Evolutionary conservation across 2,797 vertebrate genomes (phyloP).

Genomic region (Clarias pachynema): DNA sequence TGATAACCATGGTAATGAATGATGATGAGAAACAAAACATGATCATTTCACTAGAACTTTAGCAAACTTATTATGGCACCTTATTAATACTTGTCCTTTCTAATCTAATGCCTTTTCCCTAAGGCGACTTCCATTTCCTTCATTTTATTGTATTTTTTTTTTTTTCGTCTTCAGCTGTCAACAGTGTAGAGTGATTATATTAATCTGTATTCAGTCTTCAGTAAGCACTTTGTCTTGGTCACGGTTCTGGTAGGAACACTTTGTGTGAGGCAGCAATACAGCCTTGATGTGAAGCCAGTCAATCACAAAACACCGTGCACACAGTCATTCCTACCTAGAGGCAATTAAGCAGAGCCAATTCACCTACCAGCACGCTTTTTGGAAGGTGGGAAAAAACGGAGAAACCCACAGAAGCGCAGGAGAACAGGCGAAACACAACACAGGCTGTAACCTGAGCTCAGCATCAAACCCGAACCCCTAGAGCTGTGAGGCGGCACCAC

Average conservation of each 20-base stretch:
- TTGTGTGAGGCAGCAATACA: neutral
- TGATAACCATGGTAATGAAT: neutral
- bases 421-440: neutral
- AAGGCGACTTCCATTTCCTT: slow-evolving; percentile 24
- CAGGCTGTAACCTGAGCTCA: slow-evolving; percentile 3
- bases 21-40: slow-evolving; percentile 24
- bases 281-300: neutral
- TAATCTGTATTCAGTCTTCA: neutral
- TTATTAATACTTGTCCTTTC: slow-evolving; percentile 40
- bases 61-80: slow-evolving; percentile 42
- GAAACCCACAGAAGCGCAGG: slow-evolving; percentile 4
- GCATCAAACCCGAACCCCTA: neutral
- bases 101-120: slow-evolving; percentile 22
- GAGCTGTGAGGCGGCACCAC: neutral
- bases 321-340: neutral
- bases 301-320: neutral
- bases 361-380: slow-evolving; percentile 3
- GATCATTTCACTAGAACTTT: slow-evolving; percentile 37
- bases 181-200: slow-evolving; percentile 24
- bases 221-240: neutral
- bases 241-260: neutral
- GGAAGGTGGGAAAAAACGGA: neutral
- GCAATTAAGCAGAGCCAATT: slow-evolving; percentile 10
- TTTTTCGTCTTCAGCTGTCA: slow-evolving; percentile 21
- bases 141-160: neutral